Evolutionary conservation across 2,888 invertebrate species (phyloP).

Genomic region (Sycophila texana): DNA sequence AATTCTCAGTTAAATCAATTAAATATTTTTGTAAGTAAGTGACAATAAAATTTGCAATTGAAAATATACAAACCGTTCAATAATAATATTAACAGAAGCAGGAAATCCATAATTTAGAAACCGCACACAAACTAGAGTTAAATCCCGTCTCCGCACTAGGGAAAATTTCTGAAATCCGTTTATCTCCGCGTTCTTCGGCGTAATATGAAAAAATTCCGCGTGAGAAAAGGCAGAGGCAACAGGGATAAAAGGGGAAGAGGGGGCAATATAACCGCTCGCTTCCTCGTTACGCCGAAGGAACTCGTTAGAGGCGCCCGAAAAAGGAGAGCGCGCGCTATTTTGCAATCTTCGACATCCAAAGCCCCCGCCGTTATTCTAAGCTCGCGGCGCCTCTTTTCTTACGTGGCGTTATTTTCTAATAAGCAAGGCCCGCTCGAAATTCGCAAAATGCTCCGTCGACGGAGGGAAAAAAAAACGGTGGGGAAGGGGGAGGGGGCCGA

Average conservation of each 20-base stretch:
- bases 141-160: background rate
- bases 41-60: too few relatives aligned
- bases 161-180: too few relatives aligned
- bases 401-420: slow-evolving; percentile 51
- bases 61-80: too few relatives aligned
- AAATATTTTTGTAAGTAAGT: too few relatives aligned
- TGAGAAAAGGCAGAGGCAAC: background rate
- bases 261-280: background rate
- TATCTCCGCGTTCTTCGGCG: too few relatives aligned
- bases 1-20: too few relatives aligned
- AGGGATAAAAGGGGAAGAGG: background rate
- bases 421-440: slow-evolving; percentile 39
- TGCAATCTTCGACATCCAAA: slow-evolving; percentile 39
- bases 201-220: background rate
- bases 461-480: slow-evolving; percentile 1
- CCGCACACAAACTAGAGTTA: background rate
- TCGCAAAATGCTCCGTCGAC: slow-evolving; percentile 45
- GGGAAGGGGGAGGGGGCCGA: background rate
- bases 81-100: too few relatives aligned
- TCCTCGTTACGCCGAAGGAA: background rate
- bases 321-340: slow-evolving; percentile 18
- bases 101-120: too few relatives aligned
- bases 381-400: slow-evolving; percentile 31
- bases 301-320: slow-evolving; percentile 16
- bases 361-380: slow-evolving; percentile 44